Evolutionary conservation across 2,888 invertebrate genomes (phyloP).

Genomic region (Teleogryllus oceanicus): DNA sequence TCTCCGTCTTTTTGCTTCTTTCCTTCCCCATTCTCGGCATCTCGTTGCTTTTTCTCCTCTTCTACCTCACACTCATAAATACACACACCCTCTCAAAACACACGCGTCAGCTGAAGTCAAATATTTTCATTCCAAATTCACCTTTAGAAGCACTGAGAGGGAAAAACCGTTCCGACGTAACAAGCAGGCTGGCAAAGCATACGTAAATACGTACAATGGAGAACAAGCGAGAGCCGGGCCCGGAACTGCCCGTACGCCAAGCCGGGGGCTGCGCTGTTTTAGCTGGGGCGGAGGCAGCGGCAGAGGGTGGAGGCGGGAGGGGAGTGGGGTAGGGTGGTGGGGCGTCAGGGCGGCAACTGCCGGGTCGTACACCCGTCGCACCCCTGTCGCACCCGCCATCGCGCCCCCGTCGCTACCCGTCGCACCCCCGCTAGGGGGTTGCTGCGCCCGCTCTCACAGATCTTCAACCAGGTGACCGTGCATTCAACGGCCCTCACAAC

Average conservation of each 20-base stretch:
- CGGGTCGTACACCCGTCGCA: too few species aligned
- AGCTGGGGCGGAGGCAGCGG: not conserved
- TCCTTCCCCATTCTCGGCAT: not conserved
- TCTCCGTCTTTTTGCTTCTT: not conserved
- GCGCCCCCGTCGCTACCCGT: too few species aligned
- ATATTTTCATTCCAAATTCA: slow-evolving; percentile 4
- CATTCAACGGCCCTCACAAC: too few species aligned
- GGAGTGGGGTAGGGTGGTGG: too few species aligned
- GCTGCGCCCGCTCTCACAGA: too few species aligned
- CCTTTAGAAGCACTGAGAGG: slow-evolving; percentile 18
- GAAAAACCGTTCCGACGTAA: slow-evolving; percentile 7
- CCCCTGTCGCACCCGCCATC: too few species aligned
- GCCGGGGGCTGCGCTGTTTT: not conserved
- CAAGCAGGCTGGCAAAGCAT: slow-evolving; percentile 1
- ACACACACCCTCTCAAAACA: slow-evolving; percentile 7
- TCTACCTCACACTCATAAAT: not conserved
- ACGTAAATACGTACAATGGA: slow-evolving; percentile 18
- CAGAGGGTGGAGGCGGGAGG: too few species aligned
- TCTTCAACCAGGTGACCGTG: too few species aligned
- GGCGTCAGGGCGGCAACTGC: too few species aligned
- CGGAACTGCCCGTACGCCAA: not conserved
- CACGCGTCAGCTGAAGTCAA: slow-evolving; percentile 8
- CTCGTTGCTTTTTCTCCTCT: not conserved
- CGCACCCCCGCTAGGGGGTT: too few species aligned
- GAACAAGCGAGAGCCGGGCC: not conserved